Conservation (phyloP, 2,113 vertebrate species). For the Neolamprologus brichardi region DNA sequence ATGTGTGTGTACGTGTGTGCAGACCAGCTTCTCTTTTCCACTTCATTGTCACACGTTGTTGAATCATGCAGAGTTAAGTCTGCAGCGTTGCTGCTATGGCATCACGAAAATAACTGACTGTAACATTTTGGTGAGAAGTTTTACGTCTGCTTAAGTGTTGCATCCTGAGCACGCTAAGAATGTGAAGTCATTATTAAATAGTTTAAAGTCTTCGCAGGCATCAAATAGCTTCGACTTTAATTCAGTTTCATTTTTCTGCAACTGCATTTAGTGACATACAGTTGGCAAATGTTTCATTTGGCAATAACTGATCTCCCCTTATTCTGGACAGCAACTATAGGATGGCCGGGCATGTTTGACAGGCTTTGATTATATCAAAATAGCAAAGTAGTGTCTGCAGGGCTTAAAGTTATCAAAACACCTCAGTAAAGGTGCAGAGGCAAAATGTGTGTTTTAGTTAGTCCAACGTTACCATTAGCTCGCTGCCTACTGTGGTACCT, state of each 20-base stretch:
- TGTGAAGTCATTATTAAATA: not conserved
- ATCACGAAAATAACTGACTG: not conserved
- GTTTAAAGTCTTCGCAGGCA: not conserved
- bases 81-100: not conserved
- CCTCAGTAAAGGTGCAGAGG: not conserved
- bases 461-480: not conserved
- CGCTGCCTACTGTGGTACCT: not conserved
- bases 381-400: not conserved
- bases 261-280: not conserved
- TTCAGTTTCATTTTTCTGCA: not conserved
- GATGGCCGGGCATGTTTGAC: not conserved
- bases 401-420: not conserved
- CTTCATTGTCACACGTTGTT: not conserved
- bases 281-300: not conserved
- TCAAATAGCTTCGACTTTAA: not conserved
- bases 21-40: slow-evolving; percentile 33
- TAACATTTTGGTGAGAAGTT: not conserved
- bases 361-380: not conserved
- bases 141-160: not conserved
- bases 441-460: not conserved
- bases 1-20: not conserved
- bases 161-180: not conserved
- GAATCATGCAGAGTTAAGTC: slow-evolving; percentile 3
- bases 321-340: not conserved
- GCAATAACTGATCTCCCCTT: not conserved